Evolutionary conservation across 2,797 vertebrate genomes (phyloP).

Genomic region (Lepidocolaptes lacrymiger): DNA sequence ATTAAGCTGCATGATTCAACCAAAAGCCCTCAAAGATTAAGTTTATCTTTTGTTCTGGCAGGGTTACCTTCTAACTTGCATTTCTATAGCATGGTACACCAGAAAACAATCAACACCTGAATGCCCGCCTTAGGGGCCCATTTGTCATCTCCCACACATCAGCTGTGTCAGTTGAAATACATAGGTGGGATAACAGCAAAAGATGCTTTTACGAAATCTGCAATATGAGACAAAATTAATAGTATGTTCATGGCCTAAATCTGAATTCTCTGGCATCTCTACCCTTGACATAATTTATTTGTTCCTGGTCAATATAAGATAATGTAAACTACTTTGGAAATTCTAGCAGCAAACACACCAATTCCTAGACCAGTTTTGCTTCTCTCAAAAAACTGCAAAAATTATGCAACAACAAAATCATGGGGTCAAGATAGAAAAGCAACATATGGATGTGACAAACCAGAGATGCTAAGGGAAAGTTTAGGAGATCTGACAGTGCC

Average conservation of each 20-base stretch:
- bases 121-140: neutral
- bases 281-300: neutral
- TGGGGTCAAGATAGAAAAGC: neutral
- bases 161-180: neutral
- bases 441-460: neutral
- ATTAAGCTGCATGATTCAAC: neutral
- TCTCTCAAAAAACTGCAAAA: neutral
- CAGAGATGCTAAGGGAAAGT: neutral
- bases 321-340: neutral
- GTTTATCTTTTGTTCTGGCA: neutral
- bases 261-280: neutral
- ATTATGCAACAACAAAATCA: neutral
- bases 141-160: neutral
- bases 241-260: neutral
- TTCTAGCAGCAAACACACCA: neutral
- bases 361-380: neutral
- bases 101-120: neutral
- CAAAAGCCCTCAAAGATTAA: neutral
- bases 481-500: neutral
- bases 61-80: neutral
- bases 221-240: neutral
- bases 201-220: neutral
- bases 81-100: neutral
- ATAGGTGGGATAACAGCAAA: neutral
- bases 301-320: neutral